Percentiles rank a stretch among this genome's conserved stretches.
Conservation (phyloP, 2,113 vertebrate genomes). For the Corydoras sp. region DNA sequence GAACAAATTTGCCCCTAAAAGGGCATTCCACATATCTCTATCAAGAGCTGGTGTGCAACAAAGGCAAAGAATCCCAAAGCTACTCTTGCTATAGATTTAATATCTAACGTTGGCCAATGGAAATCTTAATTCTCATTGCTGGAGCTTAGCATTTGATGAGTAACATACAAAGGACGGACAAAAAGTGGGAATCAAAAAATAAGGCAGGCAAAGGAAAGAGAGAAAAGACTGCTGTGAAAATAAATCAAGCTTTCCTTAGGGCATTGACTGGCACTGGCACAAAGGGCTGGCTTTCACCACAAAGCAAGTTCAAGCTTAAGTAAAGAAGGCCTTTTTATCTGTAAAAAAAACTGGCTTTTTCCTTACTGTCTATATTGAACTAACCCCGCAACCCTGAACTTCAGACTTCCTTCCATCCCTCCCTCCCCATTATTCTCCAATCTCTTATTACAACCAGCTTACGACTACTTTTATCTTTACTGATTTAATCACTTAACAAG, state of each 20-base stretch:
- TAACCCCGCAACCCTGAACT: slow-evolving; percentile 40
- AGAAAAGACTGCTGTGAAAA: slow-evolving; percentile 61
- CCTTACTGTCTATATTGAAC: slow-evolving; percentile 54
- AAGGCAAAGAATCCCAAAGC: background rate
- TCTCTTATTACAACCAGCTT: slow-evolving; percentile 59
- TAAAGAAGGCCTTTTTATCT: slow-evolving; percentile 57
- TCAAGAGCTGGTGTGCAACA: slow-evolving; percentile 3
- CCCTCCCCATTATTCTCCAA: slow-evolving; percentile 41
- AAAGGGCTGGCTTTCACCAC: slow-evolving; percentile 53
- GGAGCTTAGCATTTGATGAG: background rate
- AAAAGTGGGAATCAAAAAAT: slow-evolving; percentile 13
- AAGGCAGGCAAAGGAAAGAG: slow-evolving; percentile 42
- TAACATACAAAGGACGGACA: slow-evolving; percentile 1
- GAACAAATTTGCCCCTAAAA: too few relatives aligned
- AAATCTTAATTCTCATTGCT: background rate
- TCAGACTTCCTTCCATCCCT: slow-evolving; percentile 33
- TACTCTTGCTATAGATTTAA: background rate
- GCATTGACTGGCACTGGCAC: slow-evolving; percentile 58
- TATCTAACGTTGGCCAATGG: background rate
- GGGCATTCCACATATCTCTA: too few relatives aligned
- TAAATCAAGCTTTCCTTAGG: slow-evolving; percentile 67
- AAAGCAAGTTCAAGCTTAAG: slow-evolving; percentile 57
- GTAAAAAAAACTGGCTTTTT: slow-evolving; percentile 53
- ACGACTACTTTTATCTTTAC: slow-evolving; percentile 25
- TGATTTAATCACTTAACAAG: background rate